These are phyloP conservation scores for Bhutanitis thaidina DNA, from an alignment of 2,888 invertebrate species.

Conservation along the genomic window DNA sequence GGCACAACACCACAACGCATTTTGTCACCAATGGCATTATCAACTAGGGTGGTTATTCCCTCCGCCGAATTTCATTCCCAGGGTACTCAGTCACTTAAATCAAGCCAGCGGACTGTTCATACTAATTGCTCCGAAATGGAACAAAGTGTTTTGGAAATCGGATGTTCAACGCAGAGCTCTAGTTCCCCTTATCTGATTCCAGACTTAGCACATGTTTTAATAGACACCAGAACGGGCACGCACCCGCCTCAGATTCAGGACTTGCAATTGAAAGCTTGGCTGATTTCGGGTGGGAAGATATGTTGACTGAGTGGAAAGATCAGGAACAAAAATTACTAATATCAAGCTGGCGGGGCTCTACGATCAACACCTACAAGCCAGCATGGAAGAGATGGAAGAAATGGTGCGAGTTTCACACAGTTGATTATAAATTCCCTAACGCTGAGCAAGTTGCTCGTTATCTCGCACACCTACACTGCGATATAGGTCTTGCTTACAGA, in stretches of 20 bases:
- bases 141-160: constrained; percentile 28
- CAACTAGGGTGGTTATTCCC: background rate
- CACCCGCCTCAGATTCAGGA: too few relatives aligned
- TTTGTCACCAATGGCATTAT: background rate
- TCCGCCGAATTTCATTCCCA: constrained; percentile 12
- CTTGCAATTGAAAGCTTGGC: background rate
- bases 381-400: too few relatives aligned
- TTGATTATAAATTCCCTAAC: background rate
- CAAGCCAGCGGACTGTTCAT: constrained; percentile 22
- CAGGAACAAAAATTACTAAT: background rate
- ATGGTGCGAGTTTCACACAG: background rate
- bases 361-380: background rate
- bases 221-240: too few relatives aligned
- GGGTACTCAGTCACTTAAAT: constrained; percentile 26
- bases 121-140: constrained; percentile 31
- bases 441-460: background rate
- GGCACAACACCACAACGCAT: background rate
- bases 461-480: background rate
- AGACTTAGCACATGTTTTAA: background rate
- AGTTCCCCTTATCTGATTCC: background rate
- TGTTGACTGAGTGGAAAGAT: background rate
- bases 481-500: background rate
- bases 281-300: background rate
- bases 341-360: background rate
- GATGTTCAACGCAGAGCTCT: constrained; percentile 23